These are phyloP conservation scores for Trichomalopsis sarcophagae DNA, from an alignment of 1,140 invertebrate genomes.

Conservation along the genomic window DNA sequence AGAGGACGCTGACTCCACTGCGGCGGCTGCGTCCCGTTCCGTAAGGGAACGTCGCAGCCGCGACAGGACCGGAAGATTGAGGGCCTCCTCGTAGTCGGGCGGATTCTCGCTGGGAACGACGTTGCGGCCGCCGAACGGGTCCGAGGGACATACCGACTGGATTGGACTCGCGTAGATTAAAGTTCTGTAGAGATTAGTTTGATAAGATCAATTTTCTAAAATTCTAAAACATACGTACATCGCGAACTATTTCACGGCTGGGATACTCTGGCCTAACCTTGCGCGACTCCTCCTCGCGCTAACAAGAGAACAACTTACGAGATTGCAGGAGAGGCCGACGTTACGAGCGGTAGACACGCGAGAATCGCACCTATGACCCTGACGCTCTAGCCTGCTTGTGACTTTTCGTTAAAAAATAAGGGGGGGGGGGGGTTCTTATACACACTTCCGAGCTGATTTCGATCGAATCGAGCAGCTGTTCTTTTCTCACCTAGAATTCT, in stretches of 20 bases:
- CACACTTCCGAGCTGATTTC: no score
- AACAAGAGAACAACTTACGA: conserved; percentile 44
- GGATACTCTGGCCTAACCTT: conserved; percentile 19
- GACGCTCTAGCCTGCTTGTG: background rate
- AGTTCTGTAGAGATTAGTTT: conserved; percentile 59
- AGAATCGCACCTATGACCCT: background rate
- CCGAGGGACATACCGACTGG: conserved; percentile 77
- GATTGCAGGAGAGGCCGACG: background rate
- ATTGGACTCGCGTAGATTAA: conserved; percentile 80
- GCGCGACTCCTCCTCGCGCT: background rate
- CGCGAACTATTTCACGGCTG: conserved; percentile 35
- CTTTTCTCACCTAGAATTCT: conserved; percentile 43
- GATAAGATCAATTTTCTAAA: background rate
- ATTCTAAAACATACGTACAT: no score
- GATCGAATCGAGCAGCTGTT: no score
- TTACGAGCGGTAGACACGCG: conserved; percentile 16
- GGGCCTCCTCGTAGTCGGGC: conserved; percentile 74
- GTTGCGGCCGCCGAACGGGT: conserved; percentile 78
- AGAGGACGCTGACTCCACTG: conserved; percentile 3
- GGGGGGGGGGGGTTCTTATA: no score
- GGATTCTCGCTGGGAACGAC: conserved; percentile 73
- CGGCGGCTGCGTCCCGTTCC: conserved; percentile 42
- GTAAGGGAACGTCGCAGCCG: conserved; percentile 74
- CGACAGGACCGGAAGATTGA: conserved; percentile 74
- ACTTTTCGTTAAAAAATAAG: no score